Evolutionary conservation across 2,113 vertebrate species (phyloP).

Genomic region (Equus quagga): DNA sequence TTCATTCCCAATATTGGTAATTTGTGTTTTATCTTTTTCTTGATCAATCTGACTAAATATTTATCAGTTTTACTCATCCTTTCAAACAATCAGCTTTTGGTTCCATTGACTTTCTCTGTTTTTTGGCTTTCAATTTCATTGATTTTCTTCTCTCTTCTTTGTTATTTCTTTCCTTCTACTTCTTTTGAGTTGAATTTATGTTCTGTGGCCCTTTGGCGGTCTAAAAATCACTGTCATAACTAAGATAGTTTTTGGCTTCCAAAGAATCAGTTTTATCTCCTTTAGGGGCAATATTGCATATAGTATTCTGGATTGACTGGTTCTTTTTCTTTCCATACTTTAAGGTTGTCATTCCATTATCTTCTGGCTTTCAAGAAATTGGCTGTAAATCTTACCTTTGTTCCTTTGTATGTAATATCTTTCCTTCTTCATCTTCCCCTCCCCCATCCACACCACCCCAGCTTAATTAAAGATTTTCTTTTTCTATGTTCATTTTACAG

Average conservation of each 20-base stretch:
- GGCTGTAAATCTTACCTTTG: not conserved
- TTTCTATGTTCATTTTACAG: not conserved
- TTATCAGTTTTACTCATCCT: not conserved
- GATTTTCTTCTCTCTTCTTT: not conserved
- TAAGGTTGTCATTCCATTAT: not conserved
- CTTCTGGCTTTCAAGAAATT: not conserved
- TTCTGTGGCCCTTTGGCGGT: not conserved
- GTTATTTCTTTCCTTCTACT: conserved; percentile 20
- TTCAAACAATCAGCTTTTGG: not conserved
- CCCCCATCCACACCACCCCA: no score
- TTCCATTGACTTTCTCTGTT: not conserved
- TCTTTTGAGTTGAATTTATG: conserved; percentile 11
- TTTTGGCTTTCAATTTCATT: not conserved
- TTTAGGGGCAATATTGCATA: not conserved
- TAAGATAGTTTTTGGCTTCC: not conserved
- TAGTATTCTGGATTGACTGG: not conserved
- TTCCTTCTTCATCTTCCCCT: not conserved
- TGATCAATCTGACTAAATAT: not conserved
- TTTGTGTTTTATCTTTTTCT: not conserved
- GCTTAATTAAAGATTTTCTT: not conserved
- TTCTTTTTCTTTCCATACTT: not conserved
- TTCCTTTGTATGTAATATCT: not conserved
- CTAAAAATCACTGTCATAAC: not conserved
- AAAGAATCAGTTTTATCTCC: not conserved
- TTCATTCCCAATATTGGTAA: not conserved